Evolutionary conservation across 2,888 invertebrate species (phyloP).

Genomic region (Argyresthia goedartella): DNA sequence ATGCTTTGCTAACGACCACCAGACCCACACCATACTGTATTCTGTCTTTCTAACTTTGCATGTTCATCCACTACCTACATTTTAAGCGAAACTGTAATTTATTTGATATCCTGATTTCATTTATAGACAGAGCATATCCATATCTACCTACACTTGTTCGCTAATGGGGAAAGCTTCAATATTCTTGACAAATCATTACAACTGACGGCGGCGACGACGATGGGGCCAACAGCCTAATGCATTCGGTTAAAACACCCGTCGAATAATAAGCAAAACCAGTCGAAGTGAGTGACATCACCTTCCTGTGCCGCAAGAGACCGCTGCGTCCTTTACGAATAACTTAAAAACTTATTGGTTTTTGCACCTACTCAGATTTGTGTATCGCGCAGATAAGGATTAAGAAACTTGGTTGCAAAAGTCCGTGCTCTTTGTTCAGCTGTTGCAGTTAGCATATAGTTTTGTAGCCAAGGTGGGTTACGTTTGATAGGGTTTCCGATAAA

Average conservation of each 20-base stretch:
- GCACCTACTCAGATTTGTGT: conserved; percentile 10
- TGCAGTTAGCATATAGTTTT: neutral
- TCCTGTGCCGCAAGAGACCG: conserved; percentile 51
- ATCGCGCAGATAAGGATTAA: neutral
- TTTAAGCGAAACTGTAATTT: neutral
- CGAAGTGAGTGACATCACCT: conserved; percentile 63
- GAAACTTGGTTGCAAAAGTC: neutral
- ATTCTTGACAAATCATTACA: conserved; percentile 17
- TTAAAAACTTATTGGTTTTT: conserved; percentile 8
- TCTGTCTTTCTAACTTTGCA: neutral
- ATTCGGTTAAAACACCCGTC: conserved; percentile 41
- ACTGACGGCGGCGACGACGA: conserved; percentile 15
- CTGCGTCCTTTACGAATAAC: conserved; percentile 43
- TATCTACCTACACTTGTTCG: neutral
- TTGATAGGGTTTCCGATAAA: neutral
- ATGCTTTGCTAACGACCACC: neutral
- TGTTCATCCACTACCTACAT: neutral
- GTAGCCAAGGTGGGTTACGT: neutral
- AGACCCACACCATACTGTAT: neutral
- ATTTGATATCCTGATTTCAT: neutral
- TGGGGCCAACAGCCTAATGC: conserved; percentile 28
- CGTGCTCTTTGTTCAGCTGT: neutral
- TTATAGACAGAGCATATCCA: too few species aligned
- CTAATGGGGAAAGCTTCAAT: conserved; percentile 9
- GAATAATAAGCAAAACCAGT: conserved; percentile 65